These are phyloP conservation scores for Drosophila antonietae DNA, from an alignment of 2,888 invertebrate species.

Conservation along the genomic window DNA sequence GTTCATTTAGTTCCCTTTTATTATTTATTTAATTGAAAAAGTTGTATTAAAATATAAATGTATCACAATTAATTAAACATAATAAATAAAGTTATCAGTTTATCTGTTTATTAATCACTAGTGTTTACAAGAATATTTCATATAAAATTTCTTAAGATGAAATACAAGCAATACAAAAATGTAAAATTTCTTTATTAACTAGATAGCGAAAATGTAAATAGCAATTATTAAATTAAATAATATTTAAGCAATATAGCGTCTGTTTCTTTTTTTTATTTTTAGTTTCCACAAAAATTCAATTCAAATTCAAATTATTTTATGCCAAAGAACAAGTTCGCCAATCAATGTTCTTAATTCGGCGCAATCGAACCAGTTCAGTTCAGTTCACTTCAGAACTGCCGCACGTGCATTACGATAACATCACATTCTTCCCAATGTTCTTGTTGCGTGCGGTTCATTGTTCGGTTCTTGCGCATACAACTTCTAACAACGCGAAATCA, in stretches of 20 bases:
- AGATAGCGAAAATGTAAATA: neutral
- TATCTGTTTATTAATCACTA: neutral
- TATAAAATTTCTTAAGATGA: neutral
- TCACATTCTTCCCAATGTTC: slow-evolving; percentile 65
- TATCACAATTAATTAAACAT: neutral
- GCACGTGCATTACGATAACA: slow-evolving; percentile 55
- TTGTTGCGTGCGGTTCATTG: slow-evolving; percentile 66
- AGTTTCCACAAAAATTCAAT: no score
- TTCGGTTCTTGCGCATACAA: slow-evolving; percentile 45
- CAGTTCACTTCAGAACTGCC: neutral
- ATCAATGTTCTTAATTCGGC: neutral
- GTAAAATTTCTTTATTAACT: no score
- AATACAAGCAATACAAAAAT: no score
- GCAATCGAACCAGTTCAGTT: slow-evolving; percentile 39
- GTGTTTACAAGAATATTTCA: neutral
- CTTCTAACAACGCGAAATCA: slow-evolving; percentile 45
- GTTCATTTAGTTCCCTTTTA: neutral
- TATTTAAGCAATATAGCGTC: neutral
- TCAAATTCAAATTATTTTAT: neutral
- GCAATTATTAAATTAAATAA: neutral
- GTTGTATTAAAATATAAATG: no score
- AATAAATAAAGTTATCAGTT: no score
- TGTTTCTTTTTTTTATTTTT: neutral
- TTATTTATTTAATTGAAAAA: neutral
- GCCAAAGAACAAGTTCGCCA: slow-evolving; percentile 7